phyloP scores from a whole-genome alignment of 2,888 invertebrate genomes.

The Trisateles emortualis region DNA sequence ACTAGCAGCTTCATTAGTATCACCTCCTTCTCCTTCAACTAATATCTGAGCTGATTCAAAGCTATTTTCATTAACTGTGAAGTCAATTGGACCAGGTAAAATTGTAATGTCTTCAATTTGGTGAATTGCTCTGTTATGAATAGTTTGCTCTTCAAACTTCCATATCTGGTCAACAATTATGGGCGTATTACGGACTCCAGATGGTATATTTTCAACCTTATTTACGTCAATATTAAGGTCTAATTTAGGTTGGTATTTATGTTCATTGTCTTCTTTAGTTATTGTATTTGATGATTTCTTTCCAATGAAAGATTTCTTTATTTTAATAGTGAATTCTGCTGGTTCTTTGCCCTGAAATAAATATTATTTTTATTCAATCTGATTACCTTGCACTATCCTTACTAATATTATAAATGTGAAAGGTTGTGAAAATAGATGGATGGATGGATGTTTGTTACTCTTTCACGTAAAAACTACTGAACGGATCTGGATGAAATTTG shows the following conservation, averaged over 20 bases:
- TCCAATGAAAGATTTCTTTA: constrained; percentile 8
- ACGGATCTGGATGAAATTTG: too few relatives aligned
- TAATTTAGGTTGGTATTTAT: not conserved
- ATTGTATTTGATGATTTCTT: not conserved
- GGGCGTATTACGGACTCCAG: constrained; percentile 14
- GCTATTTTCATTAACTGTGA: constrained; percentile 1
- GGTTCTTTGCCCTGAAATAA: constrained; percentile 19
- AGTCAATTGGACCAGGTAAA: constrained; percentile 8
- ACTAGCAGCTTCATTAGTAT: constrained; percentile 10
- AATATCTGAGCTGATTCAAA: not conserved
- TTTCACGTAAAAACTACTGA: too few relatives aligned
- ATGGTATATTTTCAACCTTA: not conserved
- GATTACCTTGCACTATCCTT: too few relatives aligned
- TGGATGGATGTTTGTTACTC: too few relatives aligned
- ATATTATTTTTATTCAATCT: too few relatives aligned
- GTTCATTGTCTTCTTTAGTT: not conserved
- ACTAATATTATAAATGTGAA: too few relatives aligned
- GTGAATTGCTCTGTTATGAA: not conserved
- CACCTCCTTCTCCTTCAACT: not conserved
- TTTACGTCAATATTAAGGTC: not conserved
- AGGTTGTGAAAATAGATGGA: too few relatives aligned
- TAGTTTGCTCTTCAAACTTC: constrained; percentile 14
- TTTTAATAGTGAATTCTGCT: constrained; percentile 5
- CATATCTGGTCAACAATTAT: constrained; percentile 21
- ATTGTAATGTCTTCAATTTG: constrained; percentile 5